Evolutionary conservation across 92 coral and sea anemone genomes (phyloP).

Genomic region (Porites divaricata): DNA sequence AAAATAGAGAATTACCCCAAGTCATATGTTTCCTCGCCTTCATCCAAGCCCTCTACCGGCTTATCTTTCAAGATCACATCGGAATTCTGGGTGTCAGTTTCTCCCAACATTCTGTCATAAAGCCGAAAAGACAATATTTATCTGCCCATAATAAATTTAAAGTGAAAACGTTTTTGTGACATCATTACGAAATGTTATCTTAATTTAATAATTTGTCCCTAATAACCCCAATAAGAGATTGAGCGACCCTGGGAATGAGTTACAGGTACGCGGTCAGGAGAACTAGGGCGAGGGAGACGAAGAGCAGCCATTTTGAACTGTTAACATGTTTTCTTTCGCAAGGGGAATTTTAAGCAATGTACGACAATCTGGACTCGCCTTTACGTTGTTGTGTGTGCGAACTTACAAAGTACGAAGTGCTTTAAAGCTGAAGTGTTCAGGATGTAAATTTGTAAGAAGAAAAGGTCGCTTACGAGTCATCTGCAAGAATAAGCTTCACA

Average conservation of each 20-base stretch:
- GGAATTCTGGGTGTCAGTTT: no score
- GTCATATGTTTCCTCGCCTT: background rate
- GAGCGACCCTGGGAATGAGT: no score
- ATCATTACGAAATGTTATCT: background rate
- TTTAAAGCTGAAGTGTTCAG: slow-evolving; percentile 84
- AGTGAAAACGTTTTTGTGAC: background rate
- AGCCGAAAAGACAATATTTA: no score
- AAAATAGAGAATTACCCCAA: background rate
- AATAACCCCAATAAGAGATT: no score
- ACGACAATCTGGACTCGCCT: slow-evolving; percentile 74
- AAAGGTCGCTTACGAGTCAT: slow-evolving; percentile 94
- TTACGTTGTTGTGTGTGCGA: slow-evolving; percentile 77
- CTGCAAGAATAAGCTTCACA: slow-evolving; percentile 95
- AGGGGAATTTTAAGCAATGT: slow-evolving; percentile 61
- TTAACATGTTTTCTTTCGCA: slow-evolving; percentile 35
- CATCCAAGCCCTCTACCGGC: background rate
- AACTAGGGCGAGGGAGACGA: background rate
- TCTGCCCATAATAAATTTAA: background rate
- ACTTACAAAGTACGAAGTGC: slow-evolving; percentile 95
- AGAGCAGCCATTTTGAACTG: slow-evolving; percentile 54
- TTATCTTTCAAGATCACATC: no score
- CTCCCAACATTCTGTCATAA: no score
- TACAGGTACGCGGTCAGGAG: slow-evolving; percentile 15
- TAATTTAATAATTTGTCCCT: background rate
- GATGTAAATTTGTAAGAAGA: slow-evolving; percentile 94